A percentile compares a stretch with the other conserved stretches of the same genome.
Evolutionary conservation across 2,113 vertebrate species (phyloP).

Genomic region (Oncorhynchus keta): DNA sequence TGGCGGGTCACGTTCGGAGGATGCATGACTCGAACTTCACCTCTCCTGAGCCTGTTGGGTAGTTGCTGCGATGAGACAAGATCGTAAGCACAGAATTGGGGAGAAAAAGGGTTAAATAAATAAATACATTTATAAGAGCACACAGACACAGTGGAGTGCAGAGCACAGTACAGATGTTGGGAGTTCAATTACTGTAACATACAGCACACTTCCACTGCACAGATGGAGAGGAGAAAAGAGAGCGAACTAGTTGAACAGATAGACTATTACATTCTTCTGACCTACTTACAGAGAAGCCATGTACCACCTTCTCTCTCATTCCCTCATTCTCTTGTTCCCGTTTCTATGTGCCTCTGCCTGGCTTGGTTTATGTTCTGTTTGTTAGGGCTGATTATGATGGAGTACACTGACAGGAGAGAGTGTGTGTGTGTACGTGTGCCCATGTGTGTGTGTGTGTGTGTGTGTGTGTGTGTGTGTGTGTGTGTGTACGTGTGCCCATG

Average conservation of each 20-base stretch:
- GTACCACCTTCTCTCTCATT: background rate
- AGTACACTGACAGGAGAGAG: slow-evolving; percentile 19
- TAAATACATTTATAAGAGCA: too few relatives aligned
- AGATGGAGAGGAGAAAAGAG: background rate
- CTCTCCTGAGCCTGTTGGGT: too few relatives aligned
- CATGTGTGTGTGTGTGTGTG: too few relatives aligned
- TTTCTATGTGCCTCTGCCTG: background rate
- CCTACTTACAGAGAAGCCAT: background rate
- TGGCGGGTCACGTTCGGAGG: too few relatives aligned
- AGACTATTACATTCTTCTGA: background rate
- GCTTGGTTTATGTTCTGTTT: slow-evolving; percentile 3
- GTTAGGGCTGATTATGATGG: slow-evolving; percentile 28
- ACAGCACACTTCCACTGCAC: background rate
- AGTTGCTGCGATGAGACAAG: too few relatives aligned
- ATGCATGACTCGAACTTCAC: too few relatives aligned
- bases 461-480: too few relatives aligned
- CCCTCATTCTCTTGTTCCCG: background rate
- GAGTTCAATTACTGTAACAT: background rate
- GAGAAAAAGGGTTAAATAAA: too few relatives aligned
- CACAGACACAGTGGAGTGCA: too few relatives aligned
- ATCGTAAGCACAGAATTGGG: too few relatives aligned
- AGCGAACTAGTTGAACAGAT: background rate
- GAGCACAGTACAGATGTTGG: background rate
- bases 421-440: too few relatives aligned
- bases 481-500: too few relatives aligned